Base-by-base conservation (phyloP, 2,113 vertebrate species). In the Engraulis encrasicolus region DNA sequence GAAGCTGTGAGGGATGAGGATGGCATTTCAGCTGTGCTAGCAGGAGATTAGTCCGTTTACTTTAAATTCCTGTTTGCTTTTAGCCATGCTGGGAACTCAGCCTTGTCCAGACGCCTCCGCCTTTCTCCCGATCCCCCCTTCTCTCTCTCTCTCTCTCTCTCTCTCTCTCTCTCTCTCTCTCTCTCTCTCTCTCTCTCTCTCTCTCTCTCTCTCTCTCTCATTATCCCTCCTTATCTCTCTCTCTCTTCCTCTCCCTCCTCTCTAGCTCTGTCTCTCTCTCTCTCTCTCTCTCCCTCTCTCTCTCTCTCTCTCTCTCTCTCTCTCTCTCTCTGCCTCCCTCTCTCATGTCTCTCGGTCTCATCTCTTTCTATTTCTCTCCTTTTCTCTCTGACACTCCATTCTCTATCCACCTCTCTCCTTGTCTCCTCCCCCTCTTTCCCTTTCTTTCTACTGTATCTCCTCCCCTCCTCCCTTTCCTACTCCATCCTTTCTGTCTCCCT, bases 21-120 rank as follows among this genome's bases (percentile, higher is more conserved):
- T 19, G 31, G 61, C 61, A 45, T 78, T 78, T 83, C 11, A 48
- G 0, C 40, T n/a, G 74, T 83, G 18, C 23, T 66, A 66, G 58
- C 58, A 7, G 23, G 58, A 18, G 45, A 50, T 49, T 52, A 74
- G 66, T 27, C n/a, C 82, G 54, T 78, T 83, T 52, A 83, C 49
- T 45, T 78, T 37, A 78, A 83, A 83, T 78, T 78, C 71, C n/a
- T 83, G 82, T 83, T 74, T 83, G 82, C 82, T 83, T 52, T 83
- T 83, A 83, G 74, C 78, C 82, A 45, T 78, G 82, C 82, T 78
- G 71, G 40, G 82, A 83, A 48, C 58, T 66, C 23, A 27, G 1
- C 58, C n/a, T 12, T 27, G 58, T 23, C 58, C 15, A 31, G 23
- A 66, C 20, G 11, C 14, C 58, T 66, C 58, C 31, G 58, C 23